phyloP scores from a whole-genome alignment of 2,113 vertebrate species.

The Heliornis fulica region DNA sequence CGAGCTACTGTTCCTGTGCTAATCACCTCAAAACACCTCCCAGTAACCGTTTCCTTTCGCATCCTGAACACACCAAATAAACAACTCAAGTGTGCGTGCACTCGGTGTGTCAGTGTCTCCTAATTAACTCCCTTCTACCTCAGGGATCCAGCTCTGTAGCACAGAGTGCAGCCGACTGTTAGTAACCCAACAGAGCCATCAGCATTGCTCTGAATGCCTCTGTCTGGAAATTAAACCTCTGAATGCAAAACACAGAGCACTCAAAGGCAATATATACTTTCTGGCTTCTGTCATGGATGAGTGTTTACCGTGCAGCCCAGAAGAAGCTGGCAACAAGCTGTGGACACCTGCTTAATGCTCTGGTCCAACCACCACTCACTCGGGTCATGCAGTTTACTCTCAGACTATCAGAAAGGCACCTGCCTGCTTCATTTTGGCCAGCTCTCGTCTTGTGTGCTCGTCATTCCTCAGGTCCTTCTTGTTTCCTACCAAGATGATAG shows the following conservation, averaged over 20 bases:
- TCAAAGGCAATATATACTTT: not conserved
- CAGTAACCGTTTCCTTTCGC: not conserved
- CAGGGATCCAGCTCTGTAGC: not conserved
- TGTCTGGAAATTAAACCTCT: not conserved
- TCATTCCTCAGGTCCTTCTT: conserved; percentile 99
- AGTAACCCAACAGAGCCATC: not conserved
- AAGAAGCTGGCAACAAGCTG: not conserved
- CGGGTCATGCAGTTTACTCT: too few species aligned
- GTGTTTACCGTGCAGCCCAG: not conserved
- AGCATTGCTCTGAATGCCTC: not conserved
- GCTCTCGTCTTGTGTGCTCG: conserved; percentile 94
- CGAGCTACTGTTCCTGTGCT: not conserved
- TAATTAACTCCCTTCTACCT: not conserved
- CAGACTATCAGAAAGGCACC: not conserved
- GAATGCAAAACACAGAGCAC: not conserved
- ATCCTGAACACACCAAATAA: not conserved
- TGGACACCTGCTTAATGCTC: not conserved
- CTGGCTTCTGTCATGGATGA: not conserved
- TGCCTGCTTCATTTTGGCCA: conserved; percentile 99
- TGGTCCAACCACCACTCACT: not conserved
- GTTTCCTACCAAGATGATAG: conserved; percentile 98
- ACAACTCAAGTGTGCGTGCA: not conserved
- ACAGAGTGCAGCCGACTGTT: not conserved
- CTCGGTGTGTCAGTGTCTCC: not conserved
- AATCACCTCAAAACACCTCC: not conserved